These are phyloP conservation scores for Dromaius novaehollandiae DNA, from an alignment of 2,113 vertebrate species.

Conservation along the genomic window DNA sequence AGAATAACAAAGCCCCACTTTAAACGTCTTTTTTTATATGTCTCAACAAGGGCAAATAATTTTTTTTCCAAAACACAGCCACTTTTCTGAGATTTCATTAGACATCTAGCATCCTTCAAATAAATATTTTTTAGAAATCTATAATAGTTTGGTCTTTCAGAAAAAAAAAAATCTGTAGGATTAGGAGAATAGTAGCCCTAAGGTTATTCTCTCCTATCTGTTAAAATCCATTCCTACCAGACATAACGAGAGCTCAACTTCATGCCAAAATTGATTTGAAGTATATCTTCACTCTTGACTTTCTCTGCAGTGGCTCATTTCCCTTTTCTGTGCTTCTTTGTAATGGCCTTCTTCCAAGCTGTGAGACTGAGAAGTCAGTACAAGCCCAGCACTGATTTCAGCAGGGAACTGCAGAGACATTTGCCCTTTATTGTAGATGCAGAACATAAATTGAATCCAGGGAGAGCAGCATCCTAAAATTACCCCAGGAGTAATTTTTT, in stretches of 20 bases:
- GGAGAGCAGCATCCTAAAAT: conserved; percentile 30
- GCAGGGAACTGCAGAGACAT: conserved; percentile 57
- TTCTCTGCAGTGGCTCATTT: conserved; percentile 54
- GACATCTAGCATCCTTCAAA: not conserved
- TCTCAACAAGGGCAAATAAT: not conserved
- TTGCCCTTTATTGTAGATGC: conserved; percentile 70
- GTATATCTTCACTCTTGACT: conserved; percentile 55
- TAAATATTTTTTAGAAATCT: not conserved
- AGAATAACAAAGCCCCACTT: not conserved
- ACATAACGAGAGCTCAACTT: conserved; percentile 50
- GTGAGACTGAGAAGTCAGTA: conserved; percentile 41
- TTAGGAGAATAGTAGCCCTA: conserved; percentile 1
- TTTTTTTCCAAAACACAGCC: not conserved
- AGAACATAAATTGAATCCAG: conserved; percentile 47
- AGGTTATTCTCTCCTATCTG: conserved; percentile 41
- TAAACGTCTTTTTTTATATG: not conserved
- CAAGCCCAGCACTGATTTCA: conserved; percentile 57
- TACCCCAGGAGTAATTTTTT: conserved; percentile 51
- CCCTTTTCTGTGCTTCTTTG: conserved; percentile 37
- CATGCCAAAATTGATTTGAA: conserved; percentile 63
- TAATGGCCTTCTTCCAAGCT: conserved; percentile 63
- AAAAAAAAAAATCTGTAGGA: not conserved
- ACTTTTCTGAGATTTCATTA: not conserved
- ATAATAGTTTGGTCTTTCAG: not conserved
- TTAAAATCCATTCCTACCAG: conserved; percentile 45